Base-by-base conservation (phyloP, 2,888 invertebrate genomes). In the Acleris holmiana region DNA sequence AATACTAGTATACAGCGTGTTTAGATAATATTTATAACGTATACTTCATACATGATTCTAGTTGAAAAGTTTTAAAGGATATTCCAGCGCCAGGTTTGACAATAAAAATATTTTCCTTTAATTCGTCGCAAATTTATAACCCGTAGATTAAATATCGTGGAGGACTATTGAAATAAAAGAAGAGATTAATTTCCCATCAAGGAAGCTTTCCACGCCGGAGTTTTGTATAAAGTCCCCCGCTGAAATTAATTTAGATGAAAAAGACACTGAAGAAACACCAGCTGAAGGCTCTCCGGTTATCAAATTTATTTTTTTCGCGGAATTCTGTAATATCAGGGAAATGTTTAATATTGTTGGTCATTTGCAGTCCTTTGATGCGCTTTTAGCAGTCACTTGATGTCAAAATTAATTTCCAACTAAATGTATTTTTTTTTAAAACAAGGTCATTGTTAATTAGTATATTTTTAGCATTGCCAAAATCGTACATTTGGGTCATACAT, bases 161-260 rank as follows among this genome's bases (percentile, higher is more conserved):
- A 49, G 59, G 56, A 51, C 61, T 61, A 65, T 67, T 57, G 67
- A 61, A 61, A 66, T 59, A 66, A 56, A 68, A 58, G 23, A 53
- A 21, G 49, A 66, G 50, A 61, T 61, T 66, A 67, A 69, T 56
- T 53, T 62, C 60, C 61, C 23, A 61, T 67, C 57, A 49, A 46
- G 51, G 63, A 56, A 44, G 59, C 53, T 23, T 53, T 62, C 55
- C 48, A 62, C 53, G 50, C 40, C 54, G 63, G 29, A 59, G 63
- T 67, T 71, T 70, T 66, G 61, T 66, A 51, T 58, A 62, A 69
- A 70, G 67, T 70, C 67, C 64, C 66, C 50, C 56, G 61, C 61
- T 66, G 70, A 76, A n/a, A 78, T 80, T 76, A 76, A 78, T 78
- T 65, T 60, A 75, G 72, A 76, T 76, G 76, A 81, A 77, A 76